Percentiles rank a stretch among this genome's conserved stretches.
phyloP scores from a whole-genome alignment of 2,888 invertebrate species.

The Dasysyrphus tricinctus region DNA sequence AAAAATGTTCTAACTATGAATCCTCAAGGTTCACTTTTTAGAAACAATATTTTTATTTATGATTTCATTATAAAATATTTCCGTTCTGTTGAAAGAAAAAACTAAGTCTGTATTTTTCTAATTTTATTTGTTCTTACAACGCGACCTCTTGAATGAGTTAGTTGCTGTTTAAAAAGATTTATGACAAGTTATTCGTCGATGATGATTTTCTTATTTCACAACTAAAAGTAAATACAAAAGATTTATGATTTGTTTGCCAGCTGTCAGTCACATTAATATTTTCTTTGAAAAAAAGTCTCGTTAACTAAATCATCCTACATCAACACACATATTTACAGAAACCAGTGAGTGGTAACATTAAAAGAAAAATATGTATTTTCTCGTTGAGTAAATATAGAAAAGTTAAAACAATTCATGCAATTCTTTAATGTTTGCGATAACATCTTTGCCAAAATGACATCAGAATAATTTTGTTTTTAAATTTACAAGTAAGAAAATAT shows the following conservation, averaged over 20 bases:
- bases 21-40: no score
- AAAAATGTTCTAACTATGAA: no score
- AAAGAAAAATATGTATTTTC: background rate
- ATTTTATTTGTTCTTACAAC: background rate
- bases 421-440: background rate
- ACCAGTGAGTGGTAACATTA: no score
- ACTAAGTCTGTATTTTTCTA: no score
- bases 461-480: background rate
- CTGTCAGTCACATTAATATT: background rate
- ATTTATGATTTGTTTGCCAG: conserved; percentile 2
- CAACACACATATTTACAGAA: background rate
- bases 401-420: background rate
- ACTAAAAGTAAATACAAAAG: background rate
- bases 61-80: no score
- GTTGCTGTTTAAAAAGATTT: background rate
- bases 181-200: conserved; percentile 3
- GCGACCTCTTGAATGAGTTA: background rate
- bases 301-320: background rate
- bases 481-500: background rate
- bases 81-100: no score
- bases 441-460: background rate
- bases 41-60: no score
- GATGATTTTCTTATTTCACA: background rate
- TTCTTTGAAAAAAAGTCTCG: background rate
- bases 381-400: background rate